phyloP scores from a whole-genome alignment of 1,140 invertebrate species.

The Hestina assimilis region DNA sequence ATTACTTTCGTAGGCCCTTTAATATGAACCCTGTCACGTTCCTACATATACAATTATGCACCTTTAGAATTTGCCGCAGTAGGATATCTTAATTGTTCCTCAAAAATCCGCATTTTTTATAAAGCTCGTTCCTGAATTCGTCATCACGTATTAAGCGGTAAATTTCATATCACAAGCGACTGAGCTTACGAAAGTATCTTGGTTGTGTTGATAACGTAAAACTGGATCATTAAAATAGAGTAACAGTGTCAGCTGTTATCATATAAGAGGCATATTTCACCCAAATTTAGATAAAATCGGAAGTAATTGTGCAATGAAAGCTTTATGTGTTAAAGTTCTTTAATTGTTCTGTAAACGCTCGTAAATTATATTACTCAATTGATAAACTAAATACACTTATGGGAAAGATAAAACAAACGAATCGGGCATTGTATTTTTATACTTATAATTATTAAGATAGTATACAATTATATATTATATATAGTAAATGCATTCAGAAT shows the following conservation, averaged over 20 bases:
- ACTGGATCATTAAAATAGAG: slow-evolving; percentile 27
- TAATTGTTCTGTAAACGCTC: not conserved
- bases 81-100: slow-evolving; percentile 25
- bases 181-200: slow-evolving; percentile 35
- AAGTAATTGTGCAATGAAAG: slow-evolving; percentile 32
- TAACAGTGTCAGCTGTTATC: slow-evolving; percentile 32
- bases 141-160: slow-evolving; percentile 20
- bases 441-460: not conserved
- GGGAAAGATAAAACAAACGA: not conserved
- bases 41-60: slow-evolving; percentile 24
- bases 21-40: slow-evolving; percentile 52
- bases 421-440: too few species aligned
- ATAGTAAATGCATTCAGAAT: not conserved
- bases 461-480: not conserved
- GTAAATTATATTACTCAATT: slow-evolving; percentile 14
- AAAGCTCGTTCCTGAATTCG: slow-evolving; percentile 8
- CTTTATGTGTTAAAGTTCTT: slow-evolving; percentile 20
- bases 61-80: slow-evolving; percentile 43
- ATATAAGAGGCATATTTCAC: slow-evolving; percentile 24
- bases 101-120: slow-evolving; percentile 28
- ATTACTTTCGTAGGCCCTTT: slow-evolving; percentile 39
- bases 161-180: slow-evolving; percentile 8
- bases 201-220: slow-evolving; percentile 25
- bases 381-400: not conserved
- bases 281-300: slow-evolving; percentile 28